Base-by-base conservation (phyloP, 2,888 invertebrate genomes). In the Ctena decussata region DNA sequence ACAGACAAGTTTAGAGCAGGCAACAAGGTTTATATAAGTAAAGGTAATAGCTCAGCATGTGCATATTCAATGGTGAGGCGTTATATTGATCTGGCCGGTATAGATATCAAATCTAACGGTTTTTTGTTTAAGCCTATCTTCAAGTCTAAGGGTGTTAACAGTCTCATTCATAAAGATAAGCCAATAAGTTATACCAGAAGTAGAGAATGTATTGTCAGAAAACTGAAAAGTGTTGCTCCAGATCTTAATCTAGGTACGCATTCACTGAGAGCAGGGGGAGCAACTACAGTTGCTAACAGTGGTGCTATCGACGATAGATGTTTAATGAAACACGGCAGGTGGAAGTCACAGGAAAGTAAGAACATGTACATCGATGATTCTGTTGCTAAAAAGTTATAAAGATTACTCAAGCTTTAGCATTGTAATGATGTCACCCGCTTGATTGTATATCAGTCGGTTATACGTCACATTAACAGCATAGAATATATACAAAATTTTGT, bases 291-390 rank as follows among this genome's bases (percentile, higher is more conserved):
- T 0, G 82, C 82, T 21, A 82, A 82, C n/a, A n/a, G 30, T 5
- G 57, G 15, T 24, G 24, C n/a, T n/a, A n/a, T 57, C 0, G 37
- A 44, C n/a, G 76, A 82, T 0, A 71, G 82, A 60, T 82, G 77
- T 72, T 41, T 82, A 6, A 60, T 76, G 39, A 72, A 75, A 32
- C 80, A 80, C 30, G 80, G 80, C 39, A 65, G 80, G n/a, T 80
- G 80, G 80, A 74, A 75, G 53, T 57, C 75, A n/a, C 21, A 12
- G 6, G 2, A 35, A 37, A n/a, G n/a, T 11, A 70, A 70, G 70
- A 37, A 70, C 30, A 37, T 35, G 3, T 70, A 70, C 21, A 24
- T 70, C 30, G 21, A 39, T 37, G 37, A 70, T 30, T 39, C 70
- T n/a, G 41, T 70, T 8, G 41, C 21, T n/a, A 35, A 70, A 70